A percentile compares a stretch with the other conserved stretches of the same genome.
Conservation (phyloP, 2,888 invertebrate genomes). For the Atrina japonica region DNA sequence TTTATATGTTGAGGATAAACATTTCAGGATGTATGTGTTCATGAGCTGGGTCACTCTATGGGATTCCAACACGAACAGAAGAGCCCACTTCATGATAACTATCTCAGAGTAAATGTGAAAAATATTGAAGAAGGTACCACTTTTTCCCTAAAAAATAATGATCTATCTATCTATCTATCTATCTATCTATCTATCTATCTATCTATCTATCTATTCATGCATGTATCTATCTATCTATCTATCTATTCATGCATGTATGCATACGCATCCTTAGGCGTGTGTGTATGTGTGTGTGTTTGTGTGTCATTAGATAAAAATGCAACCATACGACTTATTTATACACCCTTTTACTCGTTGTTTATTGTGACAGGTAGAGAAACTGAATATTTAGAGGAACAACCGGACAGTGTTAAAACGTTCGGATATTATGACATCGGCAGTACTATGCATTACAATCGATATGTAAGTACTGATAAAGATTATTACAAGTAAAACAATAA, state of each 20-base stretch:
- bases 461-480: constrained; percentile 31
- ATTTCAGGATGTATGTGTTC: constrained; percentile 54
- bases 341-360: no score
- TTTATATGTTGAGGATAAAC: no score
- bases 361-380: constrained; percentile 22
- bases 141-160: no score
- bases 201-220: no score
- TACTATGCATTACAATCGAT: constrained; percentile 33
- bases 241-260: no score
- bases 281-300: no score
- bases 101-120: constrained; percentile 56
- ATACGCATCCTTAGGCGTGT: background rate
- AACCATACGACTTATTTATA: no score
- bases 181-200: no score
- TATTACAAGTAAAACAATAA: no score
- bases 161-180: no score
- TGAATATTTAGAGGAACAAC: constrained; percentile 29
- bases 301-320: no score
- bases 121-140: constrained; percentile 58
- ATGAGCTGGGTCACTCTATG: constrained; percentile 68
- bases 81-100: constrained; percentile 62
- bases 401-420: constrained; percentile 23
- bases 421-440: constrained; percentile 39
- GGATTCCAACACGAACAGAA: constrained; percentile 69
- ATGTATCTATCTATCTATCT: no score